phyloP scores from a whole-genome alignment of 2,113 vertebrate species.

The Ageneiosus marmoratus region DNA sequence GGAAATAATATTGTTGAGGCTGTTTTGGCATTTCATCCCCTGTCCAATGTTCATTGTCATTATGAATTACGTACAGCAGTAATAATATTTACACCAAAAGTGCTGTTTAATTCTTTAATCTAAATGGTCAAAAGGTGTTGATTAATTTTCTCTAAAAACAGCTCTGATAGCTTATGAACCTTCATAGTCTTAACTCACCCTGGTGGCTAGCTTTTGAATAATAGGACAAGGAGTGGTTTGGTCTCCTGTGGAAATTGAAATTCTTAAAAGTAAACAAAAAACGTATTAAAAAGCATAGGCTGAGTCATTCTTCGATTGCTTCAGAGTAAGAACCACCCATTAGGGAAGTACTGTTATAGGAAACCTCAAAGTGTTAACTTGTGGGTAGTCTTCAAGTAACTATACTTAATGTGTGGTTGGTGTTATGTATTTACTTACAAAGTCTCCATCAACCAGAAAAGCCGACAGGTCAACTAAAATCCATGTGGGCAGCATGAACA shows the following conservation, averaged over 20 bases:
- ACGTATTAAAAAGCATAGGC: neutral
- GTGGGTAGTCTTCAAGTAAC: neutral
- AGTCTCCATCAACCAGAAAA: slow-evolving; percentile 89
- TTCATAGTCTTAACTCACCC: neutral
- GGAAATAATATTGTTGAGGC: too few species aligned
- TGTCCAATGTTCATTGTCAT: too few species aligned
- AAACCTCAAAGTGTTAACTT: neutral
- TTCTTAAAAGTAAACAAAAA: neutral
- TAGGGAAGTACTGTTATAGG: neutral
- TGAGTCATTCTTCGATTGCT: neutral
- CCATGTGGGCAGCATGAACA: slow-evolving; percentile 98
- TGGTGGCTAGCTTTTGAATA: too few species aligned
- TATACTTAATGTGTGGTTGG: neutral
- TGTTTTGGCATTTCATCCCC: too few species aligned
- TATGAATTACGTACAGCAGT: neutral
- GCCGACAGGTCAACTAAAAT: slow-evolving; percentile 91
- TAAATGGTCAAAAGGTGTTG: neutral
- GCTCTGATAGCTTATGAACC: neutral
- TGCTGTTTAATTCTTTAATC: neutral
- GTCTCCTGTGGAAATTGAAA: neutral
- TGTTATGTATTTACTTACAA: slow-evolving; percentile 76
- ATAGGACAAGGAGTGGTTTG: neutral
- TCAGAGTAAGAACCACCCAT: neutral
- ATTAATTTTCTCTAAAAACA: neutral
- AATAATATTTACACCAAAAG: neutral